phyloP scores from a whole-genome alignment of 1,140 invertebrate genomes.

The Euglossa dilemma region DNA sequence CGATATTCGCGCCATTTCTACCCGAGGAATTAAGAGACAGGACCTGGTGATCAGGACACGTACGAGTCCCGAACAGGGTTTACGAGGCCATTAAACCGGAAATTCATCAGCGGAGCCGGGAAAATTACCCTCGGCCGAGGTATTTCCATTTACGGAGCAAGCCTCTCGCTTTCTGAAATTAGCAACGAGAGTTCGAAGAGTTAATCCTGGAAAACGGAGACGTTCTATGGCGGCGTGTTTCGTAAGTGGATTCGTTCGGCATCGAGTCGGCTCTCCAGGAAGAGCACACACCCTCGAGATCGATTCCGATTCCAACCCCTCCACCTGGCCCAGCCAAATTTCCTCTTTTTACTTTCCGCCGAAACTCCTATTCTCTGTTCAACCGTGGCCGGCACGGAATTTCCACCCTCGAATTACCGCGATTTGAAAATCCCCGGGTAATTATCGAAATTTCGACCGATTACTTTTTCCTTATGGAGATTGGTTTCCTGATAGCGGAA shows the following conservation, averaged over 20 bases:
- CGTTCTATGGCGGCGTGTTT: conserved; percentile 23
- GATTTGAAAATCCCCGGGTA: no score
- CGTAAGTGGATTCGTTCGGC: conserved; percentile 43
- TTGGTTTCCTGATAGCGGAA: no score
- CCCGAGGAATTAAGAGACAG: not conserved
- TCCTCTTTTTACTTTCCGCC: not conserved
- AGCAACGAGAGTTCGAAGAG: conserved; percentile 47
- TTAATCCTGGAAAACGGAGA: conserved; percentile 45
- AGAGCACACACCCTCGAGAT: not conserved
- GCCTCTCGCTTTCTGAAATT: conserved; percentile 58
- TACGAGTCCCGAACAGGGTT: not conserved
- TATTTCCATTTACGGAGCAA: conserved; percentile 56
- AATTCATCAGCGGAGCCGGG: conserved; percentile 40
- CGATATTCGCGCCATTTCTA: not conserved
- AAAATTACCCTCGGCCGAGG: conserved; percentile 14
- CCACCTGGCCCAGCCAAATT: not conserved
- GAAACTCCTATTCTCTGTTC: not conserved
- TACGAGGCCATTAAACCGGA: conserved; percentile 22
- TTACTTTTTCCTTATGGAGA: no score
- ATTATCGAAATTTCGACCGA: no score
- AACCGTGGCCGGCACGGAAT: no score
- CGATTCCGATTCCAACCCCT: not conserved
- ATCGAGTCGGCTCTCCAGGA: conserved; percentile 2
- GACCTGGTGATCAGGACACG: no score
- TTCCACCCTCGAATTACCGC: no score